A percentile compares a stretch with the other conserved stretches of the same genome.
Evolutionary conservation across 1,140 invertebrate genomes (phyloP).

Genomic region (Lethocerus indicus): DNA sequence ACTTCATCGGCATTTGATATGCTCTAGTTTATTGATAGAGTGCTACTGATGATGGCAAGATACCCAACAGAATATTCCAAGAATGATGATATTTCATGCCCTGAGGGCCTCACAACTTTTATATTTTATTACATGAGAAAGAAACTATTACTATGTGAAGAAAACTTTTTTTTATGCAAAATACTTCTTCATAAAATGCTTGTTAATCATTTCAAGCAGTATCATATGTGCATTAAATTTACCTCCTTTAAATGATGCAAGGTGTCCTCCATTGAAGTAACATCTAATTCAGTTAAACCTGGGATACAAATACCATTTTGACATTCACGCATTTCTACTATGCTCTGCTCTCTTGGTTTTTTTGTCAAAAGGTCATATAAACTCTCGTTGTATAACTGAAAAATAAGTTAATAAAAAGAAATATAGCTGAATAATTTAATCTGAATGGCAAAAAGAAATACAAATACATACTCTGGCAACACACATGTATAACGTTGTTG

Average conservation of each 20-base stretch:
- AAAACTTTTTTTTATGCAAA: background rate
- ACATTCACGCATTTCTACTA: slow-evolving; percentile 74
- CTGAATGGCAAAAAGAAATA: background rate
- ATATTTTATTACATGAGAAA: background rate
- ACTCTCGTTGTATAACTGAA: slow-evolving; percentile 37
- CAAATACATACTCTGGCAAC: background rate
- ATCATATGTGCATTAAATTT: background rate
- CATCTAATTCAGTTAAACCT: slow-evolving; percentile 43
- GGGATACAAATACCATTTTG: slow-evolving; percentile 24
- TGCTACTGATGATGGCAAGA: too few relatives aligned
- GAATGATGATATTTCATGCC: background rate
- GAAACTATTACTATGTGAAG: background rate
- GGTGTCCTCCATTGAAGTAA: slow-evolving; percentile 38
- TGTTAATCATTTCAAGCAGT: too few relatives aligned
- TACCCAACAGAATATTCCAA: too few relatives aligned
- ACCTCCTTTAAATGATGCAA: slow-evolving; percentile 28
- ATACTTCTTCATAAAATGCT: background rate
- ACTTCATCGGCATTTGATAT: too few relatives aligned
- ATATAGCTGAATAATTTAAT: background rate
- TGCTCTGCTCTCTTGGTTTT: slow-evolving; percentile 37
- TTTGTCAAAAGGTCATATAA: slow-evolving; percentile 30
- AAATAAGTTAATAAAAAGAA: slow-evolving; percentile 14
- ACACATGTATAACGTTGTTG: background rate
- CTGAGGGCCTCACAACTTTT: background rate
- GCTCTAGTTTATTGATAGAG: too few relatives aligned